Evolutionary conservation across 2,113 vertebrate genomes (phyloP).

Genomic region (Gymnobelideus leadbeateri): DNA sequence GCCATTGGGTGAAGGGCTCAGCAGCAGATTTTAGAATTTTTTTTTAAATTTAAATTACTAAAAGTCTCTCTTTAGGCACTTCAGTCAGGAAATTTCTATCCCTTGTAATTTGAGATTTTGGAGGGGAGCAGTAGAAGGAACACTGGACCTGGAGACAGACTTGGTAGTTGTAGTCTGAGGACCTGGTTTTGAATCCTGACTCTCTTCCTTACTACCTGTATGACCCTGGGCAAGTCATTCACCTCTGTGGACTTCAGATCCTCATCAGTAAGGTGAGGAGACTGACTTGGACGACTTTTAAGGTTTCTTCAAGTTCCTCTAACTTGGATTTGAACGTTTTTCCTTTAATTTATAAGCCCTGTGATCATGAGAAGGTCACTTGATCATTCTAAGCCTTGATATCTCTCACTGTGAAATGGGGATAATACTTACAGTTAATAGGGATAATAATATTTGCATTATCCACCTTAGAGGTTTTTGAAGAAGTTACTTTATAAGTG

Average conservation of each 20-base stretch:
- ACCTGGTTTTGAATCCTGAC: background rate
- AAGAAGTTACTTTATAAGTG: background rate
- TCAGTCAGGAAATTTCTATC: background rate
- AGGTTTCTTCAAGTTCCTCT: background rate
- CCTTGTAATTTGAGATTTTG: background rate
- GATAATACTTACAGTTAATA: background rate
- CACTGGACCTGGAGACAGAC: background rate
- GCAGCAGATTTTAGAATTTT: background rate
- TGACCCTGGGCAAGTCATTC: background rate
- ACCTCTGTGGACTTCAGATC: background rate
- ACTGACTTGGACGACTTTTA: background rate
- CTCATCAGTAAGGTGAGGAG: background rate
- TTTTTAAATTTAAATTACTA: background rate
- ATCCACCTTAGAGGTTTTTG: background rate
- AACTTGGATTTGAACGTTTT: background rate
- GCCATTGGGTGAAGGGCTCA: fast-evolving
- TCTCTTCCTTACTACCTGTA: background rate
- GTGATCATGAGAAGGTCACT: background rate
- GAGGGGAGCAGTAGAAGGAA: background rate
- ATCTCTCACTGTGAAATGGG: background rate
- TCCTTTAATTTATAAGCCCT: background rate
- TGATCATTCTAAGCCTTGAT: background rate
- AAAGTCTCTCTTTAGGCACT: background rate
- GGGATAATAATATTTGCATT: background rate
- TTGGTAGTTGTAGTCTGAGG: background rate